Evolutionary conservation across 1,140 invertebrate genomes (phyloP).

Genomic region (Saccostrea echinata): DNA sequence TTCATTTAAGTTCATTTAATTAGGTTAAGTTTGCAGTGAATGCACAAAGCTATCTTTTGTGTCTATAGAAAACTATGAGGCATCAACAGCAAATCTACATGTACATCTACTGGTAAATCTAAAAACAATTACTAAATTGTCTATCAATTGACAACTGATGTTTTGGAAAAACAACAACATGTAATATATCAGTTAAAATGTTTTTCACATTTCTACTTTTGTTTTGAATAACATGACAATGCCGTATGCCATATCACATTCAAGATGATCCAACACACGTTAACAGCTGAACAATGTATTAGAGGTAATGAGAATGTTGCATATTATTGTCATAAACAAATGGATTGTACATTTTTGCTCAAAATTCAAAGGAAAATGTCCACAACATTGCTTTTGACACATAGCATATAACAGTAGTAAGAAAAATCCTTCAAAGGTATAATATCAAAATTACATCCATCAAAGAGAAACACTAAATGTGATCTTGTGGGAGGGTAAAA

Average conservation of each 20-base stretch:
- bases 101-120: too few species aligned
- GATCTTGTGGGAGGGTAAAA: background rate
- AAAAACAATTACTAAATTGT: too few species aligned
- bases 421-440: background rate
- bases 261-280: background rate
- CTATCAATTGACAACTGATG: too few species aligned
- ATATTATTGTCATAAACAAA: background rate
- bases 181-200: background rate
- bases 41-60: too few species aligned
- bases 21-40: too few species aligned
- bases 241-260: background rate
- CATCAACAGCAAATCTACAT: too few species aligned
- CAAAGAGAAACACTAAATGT: background rate
- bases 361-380: background rate
- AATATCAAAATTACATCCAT: background rate
- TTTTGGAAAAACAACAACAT: background rate
- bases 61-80: too few species aligned
- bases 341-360: background rate
- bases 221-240: too few species aligned
- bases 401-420: background rate
- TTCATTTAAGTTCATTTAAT: too few species aligned
- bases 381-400: background rate
- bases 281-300: background rate
- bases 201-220: background rate
- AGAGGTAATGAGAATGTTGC: slow-evolving; percentile 11